Evolutionary conservation across 2,888 invertebrate genomes (phyloP), one percentile per base, ranked within the genome.

Genomic region (Congeria kusceri): DNA sequence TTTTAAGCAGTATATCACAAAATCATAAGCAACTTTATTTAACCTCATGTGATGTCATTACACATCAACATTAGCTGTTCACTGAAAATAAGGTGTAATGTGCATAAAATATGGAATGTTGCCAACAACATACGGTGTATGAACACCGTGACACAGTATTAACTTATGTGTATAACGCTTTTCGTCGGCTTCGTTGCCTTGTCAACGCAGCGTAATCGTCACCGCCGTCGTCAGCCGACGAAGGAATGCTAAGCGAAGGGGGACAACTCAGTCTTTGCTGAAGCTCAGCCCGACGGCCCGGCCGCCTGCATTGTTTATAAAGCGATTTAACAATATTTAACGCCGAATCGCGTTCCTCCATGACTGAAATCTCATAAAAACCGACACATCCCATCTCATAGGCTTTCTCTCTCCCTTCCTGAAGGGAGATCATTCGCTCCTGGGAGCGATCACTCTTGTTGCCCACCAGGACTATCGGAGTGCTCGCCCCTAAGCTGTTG

Each of bases 301-400:
- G 83, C 66, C 83, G 83, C 49, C 73, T 76, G 59, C 83, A 86
- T 53, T 77, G 67, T 28, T 64, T 63, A 64, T 88, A 90, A 7
- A 91, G 74, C 46, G 89, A 86, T n/a, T 86, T 81, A 76, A 90
- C 88, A 3, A 97, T 96, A 11, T 95, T 95, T 94, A 95, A 95
- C 1, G 97, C 97, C 95, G 96, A 96, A 78, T 97, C 97, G 66
- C 96, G 95, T 91, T 96, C 96, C 93, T 97, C 97, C 73, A 97
- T 94, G 4, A 96, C 97, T 0, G 97, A 97, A 78, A 97, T 96
- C 94, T 97, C 97, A 92, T 97, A 96, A 89, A 97, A 97, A 39
- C 83, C 84, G 25, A 90, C 96, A 95, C 89, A 90, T 44, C 86
- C 84, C 59, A 91, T 84, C 70, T 90, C 89, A 0, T 49, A 39